Evolutionary conservation across 2,888 invertebrate genomes (phyloP).

Genomic region (Platerodrilus igneus): DNA sequence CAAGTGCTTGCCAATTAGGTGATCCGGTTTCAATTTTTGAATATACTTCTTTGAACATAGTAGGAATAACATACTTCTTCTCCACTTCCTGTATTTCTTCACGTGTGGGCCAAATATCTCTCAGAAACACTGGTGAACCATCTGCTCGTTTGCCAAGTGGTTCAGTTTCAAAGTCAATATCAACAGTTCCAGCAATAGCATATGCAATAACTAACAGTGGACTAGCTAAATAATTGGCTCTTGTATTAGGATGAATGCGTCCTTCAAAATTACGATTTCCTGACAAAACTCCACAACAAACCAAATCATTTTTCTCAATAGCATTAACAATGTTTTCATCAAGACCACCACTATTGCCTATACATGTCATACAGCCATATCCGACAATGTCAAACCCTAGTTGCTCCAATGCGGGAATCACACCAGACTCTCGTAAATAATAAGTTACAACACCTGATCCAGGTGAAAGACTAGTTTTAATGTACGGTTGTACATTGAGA

Average conservation of each 20-base stretch:
- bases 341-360: constrained; percentile 95
- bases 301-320: constrained; percentile 88
- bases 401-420: constrained; percentile 77
- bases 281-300: constrained; percentile 93
- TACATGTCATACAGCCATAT: constrained; percentile 99
- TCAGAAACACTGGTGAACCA: constrained; percentile 74
- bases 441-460: constrained; percentile 46
- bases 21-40: constrained; percentile 80
- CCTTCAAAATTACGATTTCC: constrained; percentile 99
- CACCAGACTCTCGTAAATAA: constrained; percentile 75
- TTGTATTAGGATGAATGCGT: constrained; percentile 91
- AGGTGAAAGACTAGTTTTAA: constrained; percentile 95
- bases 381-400: constrained; percentile 94
- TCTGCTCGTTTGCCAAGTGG: constrained; percentile 65
- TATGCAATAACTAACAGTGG: constrained; percentile 96
- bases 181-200: constrained; percentile 90
- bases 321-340: constrained; percentile 87
- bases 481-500: constrained; percentile 81
- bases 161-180: constrained; percentile 90
- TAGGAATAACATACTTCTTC: constrained; percentile 83
- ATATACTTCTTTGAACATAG: constrained; percentile 94
- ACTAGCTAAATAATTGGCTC: constrained; percentile 97
- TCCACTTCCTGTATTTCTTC: constrained; percentile 87
- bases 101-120: constrained; percentile 94
- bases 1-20: constrained; percentile 75